Base-by-base conservation (phyloP, 2,113 vertebrate genomes). In the Ptilonorhynchus violaceus region DNA sequence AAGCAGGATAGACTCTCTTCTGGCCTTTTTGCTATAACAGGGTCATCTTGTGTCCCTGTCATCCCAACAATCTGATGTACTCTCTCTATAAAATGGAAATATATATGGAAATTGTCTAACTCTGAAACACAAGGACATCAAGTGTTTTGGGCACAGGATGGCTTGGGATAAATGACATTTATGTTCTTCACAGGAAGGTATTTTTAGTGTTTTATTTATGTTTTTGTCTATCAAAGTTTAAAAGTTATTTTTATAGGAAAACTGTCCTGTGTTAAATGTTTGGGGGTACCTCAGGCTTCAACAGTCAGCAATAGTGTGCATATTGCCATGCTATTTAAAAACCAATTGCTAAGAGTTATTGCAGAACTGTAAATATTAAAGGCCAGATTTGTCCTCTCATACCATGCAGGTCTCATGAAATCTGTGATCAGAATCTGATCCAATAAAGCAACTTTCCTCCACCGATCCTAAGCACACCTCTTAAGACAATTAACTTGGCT, bases 401-500 rank as follows among this genome's bases (percentile, higher is more conserved):
- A 37, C 67, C 49, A 42, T 55, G 64, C 68, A 63, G 68, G 15
- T 82, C 47, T 91, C 58, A 58, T 88, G 90, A 91, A 69, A 91
- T 68, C 66, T 78, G 44, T 58, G 63, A 89, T 70, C 83, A 90
- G 64, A 81, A 88, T 82, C 66, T 81, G 68, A 69, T 75, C 68
- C 53, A 66, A 60, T 39, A 85, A 63, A 70, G 66, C 60, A 50
- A 64, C 37, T 88, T 91, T 52, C 53, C 19, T 56, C 33, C 30
- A 28, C 35, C 44, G 81, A 86, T 79, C 74, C 69, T 56, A 20
- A 76, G 70, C 75, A 72, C 17, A 78, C 60, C 68, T 94, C 89
- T 95, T 94, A 94, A 90, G 91, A 91, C 83, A 88, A 90, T 96
- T 95, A 89, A 81, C 68, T 94, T 93, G 88, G 74, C 81, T 69